These are phyloP conservation scores for Vidua macroura DNA, from an alignment of 2,113 vertebrate genomes.

Conservation along the genomic window DNA sequence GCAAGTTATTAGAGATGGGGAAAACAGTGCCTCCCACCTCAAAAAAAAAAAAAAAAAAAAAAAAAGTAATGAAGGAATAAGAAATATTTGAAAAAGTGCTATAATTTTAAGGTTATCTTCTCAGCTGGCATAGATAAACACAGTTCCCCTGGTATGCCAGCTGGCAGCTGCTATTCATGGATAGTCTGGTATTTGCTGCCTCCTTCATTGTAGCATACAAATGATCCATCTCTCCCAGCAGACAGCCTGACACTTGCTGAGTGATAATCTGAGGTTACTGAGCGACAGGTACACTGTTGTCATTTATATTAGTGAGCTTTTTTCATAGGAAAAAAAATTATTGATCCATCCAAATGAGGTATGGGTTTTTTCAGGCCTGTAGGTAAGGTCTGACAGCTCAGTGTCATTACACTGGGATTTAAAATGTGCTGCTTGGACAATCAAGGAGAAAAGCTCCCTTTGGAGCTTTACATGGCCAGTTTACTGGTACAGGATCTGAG, in stretches of 20 bases:
- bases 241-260: neutral
- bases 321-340: neutral
- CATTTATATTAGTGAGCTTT: neutral
- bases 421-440: neutral
- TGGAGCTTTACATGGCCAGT: neutral
- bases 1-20: neutral
- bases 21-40: accelerated
- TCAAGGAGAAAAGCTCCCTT: neutral
- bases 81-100: neutral
- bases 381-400: neutral
- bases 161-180: neutral
- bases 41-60: neutral
- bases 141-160: neutral
- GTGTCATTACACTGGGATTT: neutral
- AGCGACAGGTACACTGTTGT: neutral
- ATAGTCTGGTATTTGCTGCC: neutral
- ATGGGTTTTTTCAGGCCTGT: neutral
- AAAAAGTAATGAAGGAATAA: neutral
- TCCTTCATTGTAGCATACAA: neutral
- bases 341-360: neutral
- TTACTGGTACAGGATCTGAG: neutral
- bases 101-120: neutral
- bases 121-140: neutral
- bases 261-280: accelerated
- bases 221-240: neutral